Evolutionary conservation across 2,113 vertebrate species (phyloP).

Genomic region (Actinemys pallida): DNA sequence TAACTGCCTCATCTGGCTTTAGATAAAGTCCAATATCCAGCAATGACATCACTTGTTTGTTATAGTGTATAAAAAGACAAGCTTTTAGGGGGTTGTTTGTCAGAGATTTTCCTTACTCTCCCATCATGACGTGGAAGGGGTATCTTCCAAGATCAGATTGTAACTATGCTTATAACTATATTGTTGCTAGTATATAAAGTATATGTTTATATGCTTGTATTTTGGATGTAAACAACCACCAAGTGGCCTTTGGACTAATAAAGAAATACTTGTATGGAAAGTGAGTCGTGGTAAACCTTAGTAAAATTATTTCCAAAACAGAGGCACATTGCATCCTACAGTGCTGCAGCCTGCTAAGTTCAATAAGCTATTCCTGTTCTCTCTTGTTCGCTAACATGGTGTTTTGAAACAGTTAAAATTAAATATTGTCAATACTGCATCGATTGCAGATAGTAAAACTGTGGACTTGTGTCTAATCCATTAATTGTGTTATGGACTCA

Average conservation of each 20-base stretch:
- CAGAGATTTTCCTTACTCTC: not conserved
- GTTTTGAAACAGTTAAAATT: not conserved
- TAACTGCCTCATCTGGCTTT: not conserved
- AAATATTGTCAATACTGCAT: accelerated
- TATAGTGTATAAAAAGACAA: not conserved
- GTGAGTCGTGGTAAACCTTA: not conserved
- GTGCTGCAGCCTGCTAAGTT: not conserved
- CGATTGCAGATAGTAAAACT: not conserved
- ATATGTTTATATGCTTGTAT: not conserved
- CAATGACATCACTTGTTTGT: not conserved
- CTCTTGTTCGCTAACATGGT: accelerated
- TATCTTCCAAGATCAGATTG: not conserved
- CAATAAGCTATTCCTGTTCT: not conserved
- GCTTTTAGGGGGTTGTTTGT: not conserved
- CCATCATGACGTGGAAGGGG: no score
- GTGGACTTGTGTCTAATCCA: accelerated
- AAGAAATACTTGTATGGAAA: not conserved
- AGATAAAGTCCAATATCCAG: not conserved
- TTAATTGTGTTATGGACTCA: not conserved
- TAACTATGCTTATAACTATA: not conserved
- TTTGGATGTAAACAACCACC: no score
- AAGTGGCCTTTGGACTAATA: no score
- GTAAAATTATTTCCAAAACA: not conserved
- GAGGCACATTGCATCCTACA: not conserved
- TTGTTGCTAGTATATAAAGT: not conserved